These are phyloP conservation scores for Liodrosophila aerea DNA, from an alignment of 2,888 invertebrate species.

Conservation along the genomic window DNA sequence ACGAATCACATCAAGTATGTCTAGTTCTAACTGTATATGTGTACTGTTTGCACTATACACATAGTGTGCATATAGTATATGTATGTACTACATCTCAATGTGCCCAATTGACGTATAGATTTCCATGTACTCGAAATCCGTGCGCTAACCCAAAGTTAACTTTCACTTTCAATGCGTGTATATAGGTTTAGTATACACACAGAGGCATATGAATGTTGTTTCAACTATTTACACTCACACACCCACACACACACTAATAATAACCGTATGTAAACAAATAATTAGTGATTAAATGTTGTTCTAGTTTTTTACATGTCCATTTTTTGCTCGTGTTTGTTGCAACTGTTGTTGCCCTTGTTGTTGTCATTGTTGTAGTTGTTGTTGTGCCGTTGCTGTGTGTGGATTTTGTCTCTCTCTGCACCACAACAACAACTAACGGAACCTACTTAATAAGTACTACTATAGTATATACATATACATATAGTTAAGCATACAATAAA, in stretches of 20 bases:
- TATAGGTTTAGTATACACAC: conserved; percentile 17
- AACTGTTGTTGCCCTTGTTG: conserved; percentile 63
- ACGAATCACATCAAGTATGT: no score
- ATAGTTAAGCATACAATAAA: conserved; percentile 23
- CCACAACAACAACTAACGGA: conserved; percentile 36
- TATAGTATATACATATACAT: neutral
- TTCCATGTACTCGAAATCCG: conserved; percentile 52
- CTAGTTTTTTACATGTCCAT: conserved; percentile 60
- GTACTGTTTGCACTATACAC: neutral
- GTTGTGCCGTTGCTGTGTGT: conserved; percentile 23
- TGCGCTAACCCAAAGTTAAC: conserved; percentile 78
- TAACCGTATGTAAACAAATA: neutral
- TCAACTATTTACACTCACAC: conserved; percentile 57
- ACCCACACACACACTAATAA: conserved; percentile 26
- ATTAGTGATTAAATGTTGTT: conserved; percentile 49
- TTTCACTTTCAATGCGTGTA: conserved; percentile 58
- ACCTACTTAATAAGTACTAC: conserved; percentile 16
- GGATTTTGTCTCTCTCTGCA: conserved; percentile 15
- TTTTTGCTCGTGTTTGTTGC: conserved; percentile 64
- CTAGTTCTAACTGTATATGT: no score
- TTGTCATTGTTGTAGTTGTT: conserved; percentile 42
- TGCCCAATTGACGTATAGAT: conserved; percentile 59
- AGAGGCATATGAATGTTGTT: conserved; percentile 37
- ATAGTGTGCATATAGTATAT: conserved; percentile 5
- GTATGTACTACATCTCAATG: conserved; percentile 44